Evolutionary conservation across 2,797 vertebrate genomes (phyloP).

Genomic region (Dryobates pubescens): DNA sequence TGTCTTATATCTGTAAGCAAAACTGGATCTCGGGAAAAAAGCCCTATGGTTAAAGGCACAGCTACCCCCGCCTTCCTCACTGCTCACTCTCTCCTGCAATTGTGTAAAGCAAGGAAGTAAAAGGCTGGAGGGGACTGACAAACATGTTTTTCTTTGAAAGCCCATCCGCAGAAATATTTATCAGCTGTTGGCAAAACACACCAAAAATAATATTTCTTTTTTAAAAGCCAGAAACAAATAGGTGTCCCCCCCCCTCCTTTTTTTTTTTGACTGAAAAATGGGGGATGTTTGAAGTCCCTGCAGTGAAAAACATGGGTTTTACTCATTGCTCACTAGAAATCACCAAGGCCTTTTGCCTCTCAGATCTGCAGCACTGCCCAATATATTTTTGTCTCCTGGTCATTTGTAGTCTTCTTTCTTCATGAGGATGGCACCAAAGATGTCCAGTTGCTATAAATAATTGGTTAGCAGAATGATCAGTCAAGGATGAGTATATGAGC

Average conservation of each 20-base stretch:
- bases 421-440: background rate
- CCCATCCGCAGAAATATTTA: conserved; percentile 82
- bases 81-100: conserved; percentile 54
- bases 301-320: background rate
- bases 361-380: background rate
- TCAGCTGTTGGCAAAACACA: conserved; percentile 64
- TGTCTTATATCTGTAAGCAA: conserved; percentile 37
- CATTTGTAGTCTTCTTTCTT: background rate
- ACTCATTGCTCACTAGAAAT: background rate
- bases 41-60: conserved; percentile 55
- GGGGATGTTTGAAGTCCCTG: background rate
- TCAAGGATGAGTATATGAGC: background rate
- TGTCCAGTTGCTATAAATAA: background rate
- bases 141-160: conserved; percentile 93
- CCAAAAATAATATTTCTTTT: conserved; percentile 43
- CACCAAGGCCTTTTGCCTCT: background rate
- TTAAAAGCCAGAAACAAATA: conserved; percentile 54
- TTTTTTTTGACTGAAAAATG: conserved; percentile 58
- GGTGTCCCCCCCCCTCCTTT: background rate
- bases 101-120: conserved; percentile 83
- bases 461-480: background rate
- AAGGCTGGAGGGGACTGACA: conserved; percentile 81
- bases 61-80: conserved; percentile 63
- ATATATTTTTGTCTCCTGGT: background rate
- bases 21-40: conserved; percentile 46